Conservation (phyloP, 2,888 invertebrate species). For the Cecidostiba fungosa region DNA sequence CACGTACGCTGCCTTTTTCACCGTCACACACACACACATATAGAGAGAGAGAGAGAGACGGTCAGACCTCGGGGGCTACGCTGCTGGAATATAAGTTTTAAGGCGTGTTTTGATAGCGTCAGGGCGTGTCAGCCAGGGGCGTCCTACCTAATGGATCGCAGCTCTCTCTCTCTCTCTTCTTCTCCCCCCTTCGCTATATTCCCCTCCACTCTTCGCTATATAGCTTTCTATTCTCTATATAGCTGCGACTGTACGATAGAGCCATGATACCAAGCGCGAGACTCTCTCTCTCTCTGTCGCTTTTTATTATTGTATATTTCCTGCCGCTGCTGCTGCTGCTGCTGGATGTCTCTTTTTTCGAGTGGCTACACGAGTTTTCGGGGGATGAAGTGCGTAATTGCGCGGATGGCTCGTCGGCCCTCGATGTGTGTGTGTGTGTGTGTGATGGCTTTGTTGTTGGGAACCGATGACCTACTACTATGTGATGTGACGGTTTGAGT, state of each 20-base stretch:
- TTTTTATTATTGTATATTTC: constrained; percentile 23
- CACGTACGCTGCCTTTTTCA: constrained; percentile 73
- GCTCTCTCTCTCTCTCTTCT: constrained; percentile 20
- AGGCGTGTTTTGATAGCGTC: constrained; percentile 79
- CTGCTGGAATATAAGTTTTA: constrained; percentile 77
- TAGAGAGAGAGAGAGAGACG: neutral
- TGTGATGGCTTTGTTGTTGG: constrained; percentile 14
- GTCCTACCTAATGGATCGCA: constrained; percentile 78
- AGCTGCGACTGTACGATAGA: neutral
- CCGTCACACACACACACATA: constrained; percentile 66
- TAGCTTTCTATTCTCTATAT: constrained; percentile 22
- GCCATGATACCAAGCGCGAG: constrained; percentile 24
- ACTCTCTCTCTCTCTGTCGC: neutral
- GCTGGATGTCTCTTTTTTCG: constrained; percentile 2
- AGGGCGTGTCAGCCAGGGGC: constrained; percentile 76
- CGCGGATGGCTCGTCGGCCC: neutral
- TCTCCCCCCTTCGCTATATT: constrained; percentile 60
- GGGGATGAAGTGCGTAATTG: neutral
- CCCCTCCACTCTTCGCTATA: constrained; percentile 57
- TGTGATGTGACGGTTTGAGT: neutral
- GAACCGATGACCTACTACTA: constrained; percentile 12
- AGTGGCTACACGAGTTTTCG: neutral
- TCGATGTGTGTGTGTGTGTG: no score
- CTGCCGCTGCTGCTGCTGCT: neutral
- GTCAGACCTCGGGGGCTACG: constrained; percentile 36